Conservation (phyloP, 23 tunicate genomes). For the Oikopleura albicans region DNA sequence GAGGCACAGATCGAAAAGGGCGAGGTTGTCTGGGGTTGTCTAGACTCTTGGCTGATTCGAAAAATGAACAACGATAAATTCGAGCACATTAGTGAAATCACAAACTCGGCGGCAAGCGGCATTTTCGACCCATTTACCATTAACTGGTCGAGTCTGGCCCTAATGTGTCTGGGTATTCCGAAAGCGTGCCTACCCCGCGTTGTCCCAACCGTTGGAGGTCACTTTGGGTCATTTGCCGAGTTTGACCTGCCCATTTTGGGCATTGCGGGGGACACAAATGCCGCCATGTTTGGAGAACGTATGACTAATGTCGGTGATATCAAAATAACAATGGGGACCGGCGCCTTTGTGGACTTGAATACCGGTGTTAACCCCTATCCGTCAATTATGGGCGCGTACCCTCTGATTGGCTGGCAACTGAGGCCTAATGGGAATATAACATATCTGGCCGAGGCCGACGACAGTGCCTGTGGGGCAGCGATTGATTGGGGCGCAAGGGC, state of each 20-base stretch:
- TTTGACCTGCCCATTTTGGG: slow-evolving; percentile 45
- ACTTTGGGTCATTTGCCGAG: slow-evolving; percentile 48
- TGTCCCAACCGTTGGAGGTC: slow-evolving; percentile 30
- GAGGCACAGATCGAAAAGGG: slow-evolving; percentile 30
- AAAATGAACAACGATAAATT: slow-evolving; percentile 39
- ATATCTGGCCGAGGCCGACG: slow-evolving; percentile 63
- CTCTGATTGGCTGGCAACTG: slow-evolving; percentile 75
- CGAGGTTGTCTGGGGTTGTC: slow-evolving; percentile 44
- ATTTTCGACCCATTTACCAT: slow-evolving; percentile 54
- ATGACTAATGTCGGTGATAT: slow-evolving; percentile 60
- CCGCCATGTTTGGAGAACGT: slow-evolving; percentile 86
- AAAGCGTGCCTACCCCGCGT: slow-evolving; percentile 39
- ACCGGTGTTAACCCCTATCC: slow-evolving; percentile 57
- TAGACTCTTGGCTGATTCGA: slow-evolving; percentile 87
- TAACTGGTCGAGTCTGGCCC: slow-evolving; percentile 48
- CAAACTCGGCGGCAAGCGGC: slow-evolving; percentile 60
- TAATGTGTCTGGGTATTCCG: slow-evolving; percentile 36
- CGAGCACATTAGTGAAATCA: slow-evolving; percentile 44
- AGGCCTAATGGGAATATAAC: slow-evolving; percentile 20
- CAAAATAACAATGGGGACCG: slow-evolving; percentile 75
- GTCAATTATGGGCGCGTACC: slow-evolving; percentile 77
- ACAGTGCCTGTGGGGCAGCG: slow-evolving; percentile 55
- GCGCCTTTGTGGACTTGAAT: slow-evolving; percentile 64
- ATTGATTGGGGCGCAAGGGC: slow-evolving; percentile 37
- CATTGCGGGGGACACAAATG: slow-evolving; percentile 68